Base-by-base conservation (phyloP, 2,797 vertebrate genomes). In the Eulemur coronatus region DNA sequence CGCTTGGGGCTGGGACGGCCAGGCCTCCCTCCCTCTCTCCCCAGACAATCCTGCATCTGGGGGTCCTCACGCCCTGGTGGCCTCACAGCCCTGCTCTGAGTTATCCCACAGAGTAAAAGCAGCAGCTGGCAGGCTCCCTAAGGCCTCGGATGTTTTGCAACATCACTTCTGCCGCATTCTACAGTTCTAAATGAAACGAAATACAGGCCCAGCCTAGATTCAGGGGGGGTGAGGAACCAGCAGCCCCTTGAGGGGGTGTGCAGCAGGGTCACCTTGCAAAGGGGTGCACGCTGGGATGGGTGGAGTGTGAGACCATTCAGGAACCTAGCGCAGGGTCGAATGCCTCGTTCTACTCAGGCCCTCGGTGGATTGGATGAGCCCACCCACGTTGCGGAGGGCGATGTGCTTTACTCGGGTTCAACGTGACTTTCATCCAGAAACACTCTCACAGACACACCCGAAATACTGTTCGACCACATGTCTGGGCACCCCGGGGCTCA, bases 181-280 rank as follows among this genome's bases (percentile, higher is more conserved):
- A 15, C 2, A 0, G 18, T 50, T 12, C 24, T 57, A 26, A 57
- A 57, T 3, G 0, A 24, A 9, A 33, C 0, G 0, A 67, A 30
- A 7, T 12, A 3, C 43, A 52, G n/a, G 35, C 12, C n/a, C 46
- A 50, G 46, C 26, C 4, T 15, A 13, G 59, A 78, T 35, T 26
- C 35, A 14, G 9, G 17, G 33, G 0, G 22, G 22, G 4, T 26
- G 61, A 46, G 46, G 22, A n/a, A 20, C n/a, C 7, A 4, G 30
- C 28, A 7, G 24, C 10, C 57, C 48, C 33, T 50, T 2, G 8
- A n/a, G 28, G 17, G 10, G 48, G 4, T 10, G 6, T 17, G 33
- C 26, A 43, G 50, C 35, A 5, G 15, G 28, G 35, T 1, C 28
- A 5, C 50, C 50, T 48, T 55, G 76, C 10, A 55, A 35, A 65